Conservation (phyloP, 2,797 vertebrate genomes). For the Denticeps clupeoides region DNA sequence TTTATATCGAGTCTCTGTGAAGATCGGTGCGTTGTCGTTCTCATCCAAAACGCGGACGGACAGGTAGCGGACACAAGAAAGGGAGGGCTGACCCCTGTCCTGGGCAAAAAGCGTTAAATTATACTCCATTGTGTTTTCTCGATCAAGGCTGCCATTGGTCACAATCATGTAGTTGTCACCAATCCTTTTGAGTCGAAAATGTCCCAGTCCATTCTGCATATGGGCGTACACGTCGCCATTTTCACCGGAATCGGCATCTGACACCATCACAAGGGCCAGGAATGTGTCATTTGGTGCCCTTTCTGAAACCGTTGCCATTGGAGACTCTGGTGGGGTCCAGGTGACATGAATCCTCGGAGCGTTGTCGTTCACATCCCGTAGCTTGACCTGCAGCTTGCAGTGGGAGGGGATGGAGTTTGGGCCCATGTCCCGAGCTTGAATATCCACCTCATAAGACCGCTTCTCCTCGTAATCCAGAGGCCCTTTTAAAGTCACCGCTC, state of each 20-base stretch:
- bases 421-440: constrained; percentile 76
- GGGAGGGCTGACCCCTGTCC: constrained; percentile 64
- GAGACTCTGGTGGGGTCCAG: constrained; percentile 60
- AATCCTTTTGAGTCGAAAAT: constrained; percentile 72
- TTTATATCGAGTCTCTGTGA: constrained; percentile 59
- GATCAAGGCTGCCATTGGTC: constrained; percentile 69
- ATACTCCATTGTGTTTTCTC: constrained; percentile 71
- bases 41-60: constrained; percentile 70
- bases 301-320: constrained; percentile 62
- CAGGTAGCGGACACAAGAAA: constrained; percentile 60
- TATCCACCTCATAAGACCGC: constrained; percentile 63
- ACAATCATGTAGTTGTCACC: constrained; percentile 76
- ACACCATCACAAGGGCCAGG: constrained; percentile 73
- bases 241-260: constrained; percentile 73
- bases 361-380: constrained; percentile 77
- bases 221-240: constrained; percentile 68
- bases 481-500: constrained; percentile 60
- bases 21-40: constrained; percentile 80
- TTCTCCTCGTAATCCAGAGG: constrained; percentile 74
- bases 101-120: constrained; percentile 67
- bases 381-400: constrained; percentile 78
- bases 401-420: constrained; percentile 79
- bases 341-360: constrained; percentile 71
- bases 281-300: constrained; percentile 73
- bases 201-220: constrained; percentile 60